A percentile compares a stretch with the other conserved stretches of the same genome.
Evolutionary conservation across 2,888 invertebrate genomes (phyloP).

Genomic region (Nomada fucata): DNA sequence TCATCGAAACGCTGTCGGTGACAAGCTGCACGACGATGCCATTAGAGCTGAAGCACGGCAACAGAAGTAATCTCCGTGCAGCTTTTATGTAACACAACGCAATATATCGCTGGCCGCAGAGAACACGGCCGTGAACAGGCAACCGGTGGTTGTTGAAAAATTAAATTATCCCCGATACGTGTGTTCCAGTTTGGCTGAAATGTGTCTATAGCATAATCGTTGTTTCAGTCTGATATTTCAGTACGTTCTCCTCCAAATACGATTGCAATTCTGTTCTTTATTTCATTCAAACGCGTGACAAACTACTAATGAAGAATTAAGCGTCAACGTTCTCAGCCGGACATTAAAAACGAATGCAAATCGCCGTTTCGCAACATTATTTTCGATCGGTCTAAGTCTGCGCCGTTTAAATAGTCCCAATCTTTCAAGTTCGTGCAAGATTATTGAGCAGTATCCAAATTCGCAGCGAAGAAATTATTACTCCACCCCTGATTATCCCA

Average conservation of each 20-base stretch:
- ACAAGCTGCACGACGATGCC: background rate
- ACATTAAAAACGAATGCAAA: no score
- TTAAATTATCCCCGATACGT: constrained; percentile 33
- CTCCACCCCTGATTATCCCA: background rate
- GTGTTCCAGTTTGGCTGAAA: background rate
- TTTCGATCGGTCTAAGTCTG: background rate
- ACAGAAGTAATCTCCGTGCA: constrained; percentile 40
- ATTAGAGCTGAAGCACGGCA: constrained; percentile 27
- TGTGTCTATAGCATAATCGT: no score
- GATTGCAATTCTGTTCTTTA: no score
- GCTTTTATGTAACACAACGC: constrained; percentile 42
- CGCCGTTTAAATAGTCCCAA: no score
- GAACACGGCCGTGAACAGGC: constrained; percentile 32
- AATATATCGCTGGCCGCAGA: constrained; percentile 42
- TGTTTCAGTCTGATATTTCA: no score
- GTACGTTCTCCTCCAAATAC: no score
- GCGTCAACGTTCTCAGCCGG: no score
- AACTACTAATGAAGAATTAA: no score
- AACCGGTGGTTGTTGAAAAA: constrained; percentile 66
- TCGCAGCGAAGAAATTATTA: background rate
- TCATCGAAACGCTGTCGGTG: background rate
- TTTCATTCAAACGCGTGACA: no score
- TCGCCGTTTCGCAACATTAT: no score
- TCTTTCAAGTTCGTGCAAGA: background rate
- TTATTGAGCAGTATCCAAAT: background rate